These are phyloP conservation scores for Encarsia formosa DNA, from an alignment of 2,888 invertebrate species.

Conservation along the genomic window DNA sequence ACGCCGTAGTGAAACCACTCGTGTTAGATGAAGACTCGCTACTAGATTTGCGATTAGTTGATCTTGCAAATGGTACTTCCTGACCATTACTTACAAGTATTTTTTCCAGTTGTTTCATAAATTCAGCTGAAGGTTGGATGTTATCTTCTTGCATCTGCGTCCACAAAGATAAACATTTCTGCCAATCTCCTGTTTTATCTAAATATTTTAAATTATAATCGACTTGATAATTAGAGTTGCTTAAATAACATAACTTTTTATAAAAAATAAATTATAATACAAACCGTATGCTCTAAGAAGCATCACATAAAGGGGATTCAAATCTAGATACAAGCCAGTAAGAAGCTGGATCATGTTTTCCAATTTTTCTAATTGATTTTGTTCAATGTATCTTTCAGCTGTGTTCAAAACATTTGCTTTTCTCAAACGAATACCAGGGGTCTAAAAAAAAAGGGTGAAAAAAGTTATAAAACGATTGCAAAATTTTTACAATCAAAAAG, in stretches of 20 bases:
- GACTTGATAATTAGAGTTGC: no score
- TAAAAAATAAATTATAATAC: slow-evolving; percentile 25
- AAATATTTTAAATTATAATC: slow-evolving; percentile 2
- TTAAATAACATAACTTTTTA: background rate
- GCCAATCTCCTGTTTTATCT: slow-evolving; percentile 56
- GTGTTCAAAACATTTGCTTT: slow-evolving; percentile 58
- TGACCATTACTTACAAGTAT: slow-evolving; percentile 63
- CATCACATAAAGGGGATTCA: slow-evolving; percentile 1
- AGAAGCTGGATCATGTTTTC: slow-evolving; percentile 77
- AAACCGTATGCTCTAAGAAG: slow-evolving; percentile 47
- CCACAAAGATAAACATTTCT: slow-evolving; percentile 77
- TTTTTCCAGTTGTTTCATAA: slow-evolving; percentile 63
- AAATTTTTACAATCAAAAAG: background rate
- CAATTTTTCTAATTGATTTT: slow-evolving; percentile 64
- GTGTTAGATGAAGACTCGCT: background rate
- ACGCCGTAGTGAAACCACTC: background rate
- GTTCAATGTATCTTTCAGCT: slow-evolving; percentile 53
- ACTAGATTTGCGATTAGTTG: background rate
- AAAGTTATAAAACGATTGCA: background rate
- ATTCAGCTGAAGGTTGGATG: slow-evolving; percentile 65
- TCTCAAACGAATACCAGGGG: slow-evolving; percentile 71
- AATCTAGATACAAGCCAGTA: slow-evolving; percentile 63
- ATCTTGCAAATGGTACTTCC: slow-evolving; percentile 66
- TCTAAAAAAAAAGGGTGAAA: slow-evolving; percentile 44
- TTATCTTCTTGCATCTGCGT: slow-evolving; percentile 81